Percentiles rank a stretch among this genome's conserved stretches.
phyloP scores from a whole-genome alignment of 2,888 invertebrate species.

The Drosophila crucigera region DNA sequence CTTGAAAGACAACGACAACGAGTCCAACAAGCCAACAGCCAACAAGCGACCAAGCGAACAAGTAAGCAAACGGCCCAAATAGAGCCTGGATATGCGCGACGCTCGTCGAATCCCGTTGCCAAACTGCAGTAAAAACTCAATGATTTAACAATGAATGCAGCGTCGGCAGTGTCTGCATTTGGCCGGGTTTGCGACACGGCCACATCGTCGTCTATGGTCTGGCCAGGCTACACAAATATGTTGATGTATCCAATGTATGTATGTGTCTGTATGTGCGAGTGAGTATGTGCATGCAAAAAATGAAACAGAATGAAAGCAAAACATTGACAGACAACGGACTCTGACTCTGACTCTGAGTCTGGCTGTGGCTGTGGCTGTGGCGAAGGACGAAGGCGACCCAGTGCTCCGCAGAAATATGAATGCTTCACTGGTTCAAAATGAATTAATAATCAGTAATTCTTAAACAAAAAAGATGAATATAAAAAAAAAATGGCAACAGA shows the following conservation, averaged over 20 bases:
- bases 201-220: slow-evolving; percentile 39
- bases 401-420: slow-evolving; percentile 73
- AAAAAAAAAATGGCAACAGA: slow-evolving; percentile 45
- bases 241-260: slow-evolving; percentile 27
- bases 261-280: slow-evolving; percentile 3
- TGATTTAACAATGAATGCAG: slow-evolving; percentile 82
- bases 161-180: slow-evolving; percentile 24
- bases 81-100: slow-evolving; percentile 71
- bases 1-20: slow-evolving; percentile 38
- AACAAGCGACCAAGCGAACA: slow-evolving; percentile 4
- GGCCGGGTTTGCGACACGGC: slow-evolving; percentile 48
- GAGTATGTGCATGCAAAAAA: slow-evolving; percentile 23
- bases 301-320: slow-evolving; percentile 73
- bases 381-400: slow-evolving; percentile 63
- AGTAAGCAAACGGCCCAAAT: slow-evolving; percentile 47
- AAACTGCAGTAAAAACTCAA: slow-evolving; percentile 82
- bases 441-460: slow-evolving; percentile 83
- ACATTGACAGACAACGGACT: slow-evolving; percentile 71
- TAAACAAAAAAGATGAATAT: slow-evolving; percentile 64
- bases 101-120: slow-evolving; percentile 75
- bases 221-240: slow-evolving; percentile 65
- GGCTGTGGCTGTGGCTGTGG: slow-evolving; percentile 8
- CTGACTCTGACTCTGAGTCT: slow-evolving; percentile 11
- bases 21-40: slow-evolving; percentile 21
- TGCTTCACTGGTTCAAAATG: slow-evolving; percentile 79